A percentile compares a stretch with the other conserved stretches of the same genome.
Conservation (phyloP, 2,797 vertebrate species). For the Rhabdomys pumilio region DNA sequence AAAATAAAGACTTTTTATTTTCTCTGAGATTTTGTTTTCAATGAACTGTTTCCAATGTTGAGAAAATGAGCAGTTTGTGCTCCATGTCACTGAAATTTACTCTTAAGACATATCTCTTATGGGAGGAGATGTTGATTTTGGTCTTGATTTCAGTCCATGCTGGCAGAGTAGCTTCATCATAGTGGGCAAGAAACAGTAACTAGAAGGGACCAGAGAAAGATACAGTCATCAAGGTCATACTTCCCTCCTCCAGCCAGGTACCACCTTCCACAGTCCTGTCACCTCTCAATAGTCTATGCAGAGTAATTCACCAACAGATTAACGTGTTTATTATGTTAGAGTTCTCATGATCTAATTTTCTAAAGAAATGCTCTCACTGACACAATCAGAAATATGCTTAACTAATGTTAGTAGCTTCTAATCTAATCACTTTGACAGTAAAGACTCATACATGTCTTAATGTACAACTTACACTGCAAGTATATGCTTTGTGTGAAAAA, state of each 20-base stretch:
- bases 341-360: background rate
- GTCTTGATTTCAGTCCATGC: background rate
- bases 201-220: background rate
- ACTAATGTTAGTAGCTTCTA: background rate
- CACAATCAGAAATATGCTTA: background rate
- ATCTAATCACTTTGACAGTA: background rate
- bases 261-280: background rate
- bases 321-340: background rate
- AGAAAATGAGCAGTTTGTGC: background rate
- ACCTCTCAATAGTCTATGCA: background rate
- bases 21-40: slow-evolving; percentile 20
- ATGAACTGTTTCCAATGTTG: background rate
- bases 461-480: background rate
- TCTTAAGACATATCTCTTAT: background rate
- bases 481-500: background rate
- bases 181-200: background rate
- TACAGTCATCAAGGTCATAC: too few relatives aligned
- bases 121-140: background rate
- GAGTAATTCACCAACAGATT: background rate
- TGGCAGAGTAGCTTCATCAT: background rate
- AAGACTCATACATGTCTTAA: background rate
- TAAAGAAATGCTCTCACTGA: background rate
- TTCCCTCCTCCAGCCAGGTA: background rate
- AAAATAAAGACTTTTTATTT: slow-evolving; percentile 29
- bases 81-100: background rate